Conservation (phyloP, 1,140 invertebrate genomes). For the Aplysia californica region DNA sequence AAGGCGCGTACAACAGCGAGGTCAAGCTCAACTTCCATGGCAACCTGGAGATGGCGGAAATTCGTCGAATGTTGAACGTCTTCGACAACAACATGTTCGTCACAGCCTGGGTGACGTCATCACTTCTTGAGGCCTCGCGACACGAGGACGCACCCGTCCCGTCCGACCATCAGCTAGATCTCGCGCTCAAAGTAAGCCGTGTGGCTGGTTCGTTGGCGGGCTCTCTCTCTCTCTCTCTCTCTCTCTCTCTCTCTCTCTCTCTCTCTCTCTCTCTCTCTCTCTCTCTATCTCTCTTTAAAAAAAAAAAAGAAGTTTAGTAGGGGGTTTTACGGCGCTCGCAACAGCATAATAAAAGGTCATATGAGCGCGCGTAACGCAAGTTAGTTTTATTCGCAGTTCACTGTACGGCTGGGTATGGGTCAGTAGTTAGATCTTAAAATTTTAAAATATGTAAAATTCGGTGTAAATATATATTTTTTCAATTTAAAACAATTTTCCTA, state of each 20-base stretch:
- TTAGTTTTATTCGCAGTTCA: too few relatives aligned
- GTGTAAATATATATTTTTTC: too few relatives aligned
- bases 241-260: not conserved
- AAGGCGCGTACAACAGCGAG: constrained; percentile 46
- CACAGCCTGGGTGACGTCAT: constrained; percentile 49
- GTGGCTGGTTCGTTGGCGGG: not conserved
- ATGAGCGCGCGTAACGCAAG: too few relatives aligned
- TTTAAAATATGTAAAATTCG: too few relatives aligned
- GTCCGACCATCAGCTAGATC: constrained; percentile 33
- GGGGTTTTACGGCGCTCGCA: too few relatives aligned
- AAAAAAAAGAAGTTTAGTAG: too few relatives aligned
- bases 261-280: too few relatives aligned
- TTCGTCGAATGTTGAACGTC: constrained; percentile 38
- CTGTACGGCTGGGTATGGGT: too few relatives aligned
- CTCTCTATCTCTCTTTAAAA: too few relatives aligned
- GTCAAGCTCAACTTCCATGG: constrained; percentile 52
- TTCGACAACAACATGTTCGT: constrained; percentile 61
- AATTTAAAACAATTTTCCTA: too few relatives aligned
- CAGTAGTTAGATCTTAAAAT: too few relatives aligned
- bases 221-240: not conserved
- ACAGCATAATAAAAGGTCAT: too few relatives aligned
- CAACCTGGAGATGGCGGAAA: constrained; percentile 19
- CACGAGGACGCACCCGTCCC: constrained; percentile 42
- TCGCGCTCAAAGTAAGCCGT: constrained; percentile 40
- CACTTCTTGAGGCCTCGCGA: constrained; percentile 42